Evolutionary conservation across 1,140 invertebrate species (phyloP).

Genomic region (Acyrthosiphon pisum): DNA sequence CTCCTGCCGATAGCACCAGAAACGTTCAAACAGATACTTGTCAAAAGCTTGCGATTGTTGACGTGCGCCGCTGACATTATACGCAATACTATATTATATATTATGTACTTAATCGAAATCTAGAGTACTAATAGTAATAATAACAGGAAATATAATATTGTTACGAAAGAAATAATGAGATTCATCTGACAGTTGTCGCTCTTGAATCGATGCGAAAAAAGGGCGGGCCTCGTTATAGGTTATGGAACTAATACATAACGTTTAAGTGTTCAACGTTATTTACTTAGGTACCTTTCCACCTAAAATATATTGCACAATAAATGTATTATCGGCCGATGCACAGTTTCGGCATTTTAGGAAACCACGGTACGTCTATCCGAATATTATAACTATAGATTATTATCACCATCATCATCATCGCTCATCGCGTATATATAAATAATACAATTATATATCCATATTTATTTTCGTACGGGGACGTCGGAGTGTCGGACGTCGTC

Average conservation of each 20-base stretch:
- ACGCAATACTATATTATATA: not conserved
- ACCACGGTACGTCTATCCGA: not conserved
- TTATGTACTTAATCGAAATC: not conserved
- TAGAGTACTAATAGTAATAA: not conserved
- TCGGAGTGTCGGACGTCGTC: not conserved
- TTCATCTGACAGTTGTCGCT: not conserved
- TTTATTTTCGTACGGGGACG: constrained; percentile 37
- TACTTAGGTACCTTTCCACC: not conserved
- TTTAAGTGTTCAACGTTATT: not conserved
- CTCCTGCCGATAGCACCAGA: not conserved
- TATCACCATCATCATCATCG: not conserved
- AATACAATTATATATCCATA: not conserved
- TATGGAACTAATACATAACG: not conserved
- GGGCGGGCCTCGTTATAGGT: constrained; percentile 36
- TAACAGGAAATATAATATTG: not conserved
- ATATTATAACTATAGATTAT: not conserved
- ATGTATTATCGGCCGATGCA: not conserved
- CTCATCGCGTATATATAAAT: not conserved
- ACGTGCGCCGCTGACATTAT: not conserved
- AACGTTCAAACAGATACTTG: not conserved
- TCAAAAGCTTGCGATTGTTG: not conserved
- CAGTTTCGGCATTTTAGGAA: not conserved
- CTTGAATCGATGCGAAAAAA: not conserved
- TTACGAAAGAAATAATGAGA: not conserved
- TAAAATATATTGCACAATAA: not conserved